These are phyloP conservation scores for Drosophila ezoana DNA, from an alignment of 2,888 invertebrate genomes.

Conservation along the genomic window DNA sequence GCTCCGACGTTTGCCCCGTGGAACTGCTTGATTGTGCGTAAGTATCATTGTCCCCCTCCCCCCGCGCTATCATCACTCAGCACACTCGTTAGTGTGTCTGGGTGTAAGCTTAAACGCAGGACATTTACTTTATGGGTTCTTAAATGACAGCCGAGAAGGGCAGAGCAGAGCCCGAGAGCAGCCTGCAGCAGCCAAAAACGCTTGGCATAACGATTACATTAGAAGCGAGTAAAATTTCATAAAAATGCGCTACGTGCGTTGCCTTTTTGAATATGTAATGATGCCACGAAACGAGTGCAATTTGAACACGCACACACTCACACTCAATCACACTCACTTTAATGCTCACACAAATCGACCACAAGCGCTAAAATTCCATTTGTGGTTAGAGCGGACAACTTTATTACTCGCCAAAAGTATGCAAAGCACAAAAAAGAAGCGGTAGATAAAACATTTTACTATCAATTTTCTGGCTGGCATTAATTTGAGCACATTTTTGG, in stretches of 20 bases:
- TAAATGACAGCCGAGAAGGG: slow-evolving; percentile 63
- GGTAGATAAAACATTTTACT: slow-evolving; percentile 60
- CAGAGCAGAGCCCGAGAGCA: slow-evolving; percentile 22
- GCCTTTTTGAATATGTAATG: slow-evolving; percentile 78
- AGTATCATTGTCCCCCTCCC: slow-evolving; percentile 7
- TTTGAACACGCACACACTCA: slow-evolving; percentile 52
- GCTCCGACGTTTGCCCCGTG: neutral
- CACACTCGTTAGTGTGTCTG: slow-evolving; percentile 55
- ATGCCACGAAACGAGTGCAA: slow-evolving; percentile 66
- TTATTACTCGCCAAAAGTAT: slow-evolving; percentile 66
- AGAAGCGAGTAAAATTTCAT: slow-evolving; percentile 76
- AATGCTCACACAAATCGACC: slow-evolving; percentile 56
- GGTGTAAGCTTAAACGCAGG: slow-evolving; percentile 56
- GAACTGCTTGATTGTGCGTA: slow-evolving; percentile 45
- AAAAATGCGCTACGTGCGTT: slow-evolving; percentile 74
- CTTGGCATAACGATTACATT: slow-evolving; percentile 75
- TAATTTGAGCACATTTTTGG: slow-evolving; percentile 72
- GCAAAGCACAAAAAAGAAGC: slow-evolving; percentile 29
- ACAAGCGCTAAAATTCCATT: slow-evolving; percentile 73
- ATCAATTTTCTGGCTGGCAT: slow-evolving; percentile 63
- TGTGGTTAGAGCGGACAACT: slow-evolving; percentile 66
- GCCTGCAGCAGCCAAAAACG: slow-evolving; percentile 45
- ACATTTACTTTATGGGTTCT: slow-evolving; percentile 82
- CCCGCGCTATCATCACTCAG: neutral
- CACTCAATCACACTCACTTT: slow-evolving; percentile 20